Evolutionary conservation across 2,113 vertebrate species (phyloP).

Genomic region (Echinops telfairi): DNA sequence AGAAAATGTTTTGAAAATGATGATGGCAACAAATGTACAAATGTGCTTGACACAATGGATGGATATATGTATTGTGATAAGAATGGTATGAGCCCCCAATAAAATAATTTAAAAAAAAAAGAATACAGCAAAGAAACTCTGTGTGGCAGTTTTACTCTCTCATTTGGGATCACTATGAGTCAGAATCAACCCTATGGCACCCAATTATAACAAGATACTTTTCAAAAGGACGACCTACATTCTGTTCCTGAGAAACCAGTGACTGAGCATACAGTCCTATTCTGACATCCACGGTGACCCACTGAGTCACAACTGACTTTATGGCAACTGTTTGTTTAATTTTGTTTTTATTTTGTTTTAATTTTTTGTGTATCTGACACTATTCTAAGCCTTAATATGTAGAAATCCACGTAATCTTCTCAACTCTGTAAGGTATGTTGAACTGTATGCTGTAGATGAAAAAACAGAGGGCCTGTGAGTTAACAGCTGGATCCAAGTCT

Average conservation of each 20-base stretch:
- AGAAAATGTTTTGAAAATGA: no score
- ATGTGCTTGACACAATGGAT: no score
- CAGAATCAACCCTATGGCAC: not conserved
- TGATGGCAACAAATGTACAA: no score
- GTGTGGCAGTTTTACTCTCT: not conserved
- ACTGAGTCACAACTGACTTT: not conserved
- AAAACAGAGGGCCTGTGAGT: not conserved
- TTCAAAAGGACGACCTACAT: not conserved
- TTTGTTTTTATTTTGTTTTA: not conserved
- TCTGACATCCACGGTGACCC: not conserved
- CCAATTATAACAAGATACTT: not conserved
- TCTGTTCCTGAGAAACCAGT: not conserved
- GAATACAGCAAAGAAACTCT: not conserved
- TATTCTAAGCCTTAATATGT: not conserved
- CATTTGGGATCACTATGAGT: not conserved
- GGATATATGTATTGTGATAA: no score
- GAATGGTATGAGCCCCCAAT: no score
- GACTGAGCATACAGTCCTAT: not conserved
- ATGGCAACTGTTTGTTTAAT: not conserved
- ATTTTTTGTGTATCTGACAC: not conserved
- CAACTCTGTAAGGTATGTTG: not conserved
- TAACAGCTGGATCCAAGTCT: not conserved
- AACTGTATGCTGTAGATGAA: not conserved
- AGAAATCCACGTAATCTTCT: not conserved
- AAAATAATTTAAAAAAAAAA: no score